Percentiles rank a stretch among this genome's conserved stretches.
Conservation (phyloP, 2,113 vertebrate species). For the Gobio gobio region DNA sequence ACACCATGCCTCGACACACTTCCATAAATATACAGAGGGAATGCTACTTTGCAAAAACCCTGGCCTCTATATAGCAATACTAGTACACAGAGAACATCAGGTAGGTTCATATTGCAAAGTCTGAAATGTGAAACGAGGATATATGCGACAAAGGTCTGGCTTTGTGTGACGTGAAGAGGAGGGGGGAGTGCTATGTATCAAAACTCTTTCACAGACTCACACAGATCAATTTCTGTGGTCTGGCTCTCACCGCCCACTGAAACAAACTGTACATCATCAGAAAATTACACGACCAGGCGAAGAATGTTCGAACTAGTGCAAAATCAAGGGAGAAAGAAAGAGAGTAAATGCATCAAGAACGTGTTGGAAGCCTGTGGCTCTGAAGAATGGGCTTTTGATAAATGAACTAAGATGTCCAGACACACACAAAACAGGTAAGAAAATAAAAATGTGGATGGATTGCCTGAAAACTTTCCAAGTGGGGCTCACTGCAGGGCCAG, state of each 20-base stretch:
- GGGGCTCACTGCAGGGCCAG: too few relatives aligned
- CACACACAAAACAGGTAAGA: background rate
- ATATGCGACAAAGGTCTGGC: background rate
- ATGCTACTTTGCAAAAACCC: background rate
- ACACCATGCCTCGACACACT: background rate
- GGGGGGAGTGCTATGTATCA: background rate
- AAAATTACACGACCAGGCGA: conserved; percentile 3
- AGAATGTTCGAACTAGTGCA: conserved; percentile 11
- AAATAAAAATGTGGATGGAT: background rate
- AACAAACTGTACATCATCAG: conserved; percentile 24
- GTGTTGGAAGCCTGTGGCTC: background rate
- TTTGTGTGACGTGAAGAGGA: background rate
- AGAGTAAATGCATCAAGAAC: background rate
- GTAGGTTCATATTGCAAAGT: background rate
- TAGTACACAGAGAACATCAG: background rate
- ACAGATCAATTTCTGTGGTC: conserved; percentile 15
- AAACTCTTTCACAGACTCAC: background rate
- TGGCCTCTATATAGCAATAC: background rate
- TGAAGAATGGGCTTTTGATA: background rate
- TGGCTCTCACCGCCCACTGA: conserved; percentile 9
- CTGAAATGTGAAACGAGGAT: background rate
- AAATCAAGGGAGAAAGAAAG: background rate
- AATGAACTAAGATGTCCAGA: background rate
- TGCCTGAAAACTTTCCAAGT: background rate
- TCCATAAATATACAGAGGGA: conserved; percentile 4